Evolutionary conservation across 2,797 vertebrate genomes (phyloP), one percentile per base, ranked within the genome.

Genomic region (Chloroceryle amazona): DNA sequence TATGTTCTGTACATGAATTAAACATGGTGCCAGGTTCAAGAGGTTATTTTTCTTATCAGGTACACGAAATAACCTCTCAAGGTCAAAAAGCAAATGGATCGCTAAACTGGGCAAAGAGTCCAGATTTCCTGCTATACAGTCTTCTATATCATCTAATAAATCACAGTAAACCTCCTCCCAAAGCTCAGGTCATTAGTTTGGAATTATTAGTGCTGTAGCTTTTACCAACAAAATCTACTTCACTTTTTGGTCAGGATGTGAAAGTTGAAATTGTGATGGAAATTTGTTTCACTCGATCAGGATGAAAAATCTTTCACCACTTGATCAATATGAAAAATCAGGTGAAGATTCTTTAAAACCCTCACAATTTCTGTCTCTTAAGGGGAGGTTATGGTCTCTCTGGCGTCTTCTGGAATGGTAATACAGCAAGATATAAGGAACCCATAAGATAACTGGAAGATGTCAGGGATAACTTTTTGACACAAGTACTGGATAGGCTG

Each of bases 31-130:
- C 37, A 63, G 10, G 25, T 81, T 49, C 16, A 70, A 70, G 51
- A 65, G 25, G 42, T 61, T 3, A 62, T 79, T 66, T 73, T 23
- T 87, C 13, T 47, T 93, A 51, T 44, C 35, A 66, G 19, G n/a
- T 54, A 76, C 1, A 10, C 0, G 5, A 81, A 87, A 58, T 31
- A 60, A 60, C 31, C 62, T 90, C 54, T 73, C 26, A 83, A 83
- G 74, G 61, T 94, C 85, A 89, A 90, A 60, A 21, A 79, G 19
- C 41, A 93, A 78, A 20, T n/a, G 26, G 81, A 80, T 86, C 80
- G 11, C 37, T 65, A 20, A 81, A 54, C 61, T 57, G 37, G 8
- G 13, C 42, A 57, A 9, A 51, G 71, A 87, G 58, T 75, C 26
- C n/a, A 37, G 21, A 22, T 82, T 92, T 93, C 83, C 81, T 94